These are phyloP conservation scores for Rhinoptilus africanus DNA, from an alignment of 2,113 vertebrate species.

Conservation along the genomic window DNA sequence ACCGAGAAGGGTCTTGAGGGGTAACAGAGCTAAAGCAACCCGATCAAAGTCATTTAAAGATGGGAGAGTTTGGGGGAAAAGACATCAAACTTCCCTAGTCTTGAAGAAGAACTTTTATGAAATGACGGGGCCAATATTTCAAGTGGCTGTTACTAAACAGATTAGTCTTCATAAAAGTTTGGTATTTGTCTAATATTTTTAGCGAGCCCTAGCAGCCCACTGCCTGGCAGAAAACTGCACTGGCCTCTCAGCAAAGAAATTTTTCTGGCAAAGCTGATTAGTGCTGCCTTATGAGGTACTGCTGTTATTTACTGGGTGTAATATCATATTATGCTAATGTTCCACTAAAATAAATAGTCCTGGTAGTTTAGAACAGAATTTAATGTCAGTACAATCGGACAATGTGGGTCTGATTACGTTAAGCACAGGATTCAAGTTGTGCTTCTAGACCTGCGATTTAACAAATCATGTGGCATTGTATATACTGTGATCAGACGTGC, in stretches of 20 bases:
- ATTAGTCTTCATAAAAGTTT: not conserved
- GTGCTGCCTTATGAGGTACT: not conserved
- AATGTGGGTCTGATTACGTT: not conserved
- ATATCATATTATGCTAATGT: not conserved
- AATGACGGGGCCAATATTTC: not conserved
- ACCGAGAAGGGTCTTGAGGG: not conserved
- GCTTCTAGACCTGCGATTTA: not conserved
- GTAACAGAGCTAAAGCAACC: not conserved
- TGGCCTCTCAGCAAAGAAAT: not conserved
- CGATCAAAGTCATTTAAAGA: not conserved
- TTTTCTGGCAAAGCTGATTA: not conserved
- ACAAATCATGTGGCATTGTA: not conserved
- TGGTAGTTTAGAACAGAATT: not conserved
- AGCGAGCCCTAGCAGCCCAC: not conserved
- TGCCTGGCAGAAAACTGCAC: not conserved
- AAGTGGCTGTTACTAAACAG: not conserved
- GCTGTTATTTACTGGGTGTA: not conserved
- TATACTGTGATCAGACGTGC: not conserved
- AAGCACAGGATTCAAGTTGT: not conserved
- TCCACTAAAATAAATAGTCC: not conserved
- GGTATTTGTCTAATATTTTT: not conserved
- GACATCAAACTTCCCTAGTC: accelerated
- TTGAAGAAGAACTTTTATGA: not conserved
- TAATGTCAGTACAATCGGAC: not conserved
- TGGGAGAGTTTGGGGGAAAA: not conserved